These are phyloP conservation scores for Cetonia aurata DNA, from an alignment of 2,888 invertebrate genomes.

Conservation along the genomic window DNA sequence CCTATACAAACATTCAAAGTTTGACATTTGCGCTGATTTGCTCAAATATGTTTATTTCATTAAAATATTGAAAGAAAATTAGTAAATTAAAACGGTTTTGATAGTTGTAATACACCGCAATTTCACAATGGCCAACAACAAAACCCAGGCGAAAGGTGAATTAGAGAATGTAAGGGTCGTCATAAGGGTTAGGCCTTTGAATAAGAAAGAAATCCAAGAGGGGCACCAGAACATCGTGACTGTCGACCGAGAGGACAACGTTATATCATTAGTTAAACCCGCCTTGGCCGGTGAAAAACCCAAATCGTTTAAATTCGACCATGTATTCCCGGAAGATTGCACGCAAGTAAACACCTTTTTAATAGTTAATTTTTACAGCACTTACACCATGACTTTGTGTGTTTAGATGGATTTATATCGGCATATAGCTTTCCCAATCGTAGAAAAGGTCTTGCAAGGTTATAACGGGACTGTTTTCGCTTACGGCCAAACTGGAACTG, in stretches of 20 bases:
- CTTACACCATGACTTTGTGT: background rate
- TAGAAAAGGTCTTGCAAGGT: constrained; percentile 95
- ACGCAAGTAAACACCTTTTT: constrained; percentile 75
- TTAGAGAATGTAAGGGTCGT: constrained; percentile 95
- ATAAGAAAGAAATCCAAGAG: constrained; percentile 82
- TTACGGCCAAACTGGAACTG: constrained; percentile 95
- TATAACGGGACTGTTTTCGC: constrained; percentile 96
- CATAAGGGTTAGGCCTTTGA: constrained; percentile 94
- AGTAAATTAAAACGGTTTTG: too few species aligned
- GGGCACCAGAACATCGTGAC: constrained; percentile 80
- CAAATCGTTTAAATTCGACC: constrained; percentile 94
- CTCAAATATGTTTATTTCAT: background rate
- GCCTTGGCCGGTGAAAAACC: constrained; percentile 80
- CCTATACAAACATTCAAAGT: background rate
- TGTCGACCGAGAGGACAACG: constrained; percentile 82
- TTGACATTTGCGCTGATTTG: constrained; percentile 10
- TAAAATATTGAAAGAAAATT: too few species aligned
- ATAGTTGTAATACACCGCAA: too few species aligned
- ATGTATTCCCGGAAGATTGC: constrained; percentile 89
- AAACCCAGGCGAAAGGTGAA: constrained; percentile 52
- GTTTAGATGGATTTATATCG: constrained; percentile 92
- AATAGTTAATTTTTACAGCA: background rate
- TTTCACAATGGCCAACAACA: constrained; percentile 48
- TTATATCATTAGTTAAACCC: constrained; percentile 83
- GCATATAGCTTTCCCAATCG: constrained; percentile 95